Percentiles rank a stretch among this genome's conserved stretches.
phyloP scores from a whole-genome alignment of 2,888 invertebrate genomes.

The Siphlonurus alternatus region DNA sequence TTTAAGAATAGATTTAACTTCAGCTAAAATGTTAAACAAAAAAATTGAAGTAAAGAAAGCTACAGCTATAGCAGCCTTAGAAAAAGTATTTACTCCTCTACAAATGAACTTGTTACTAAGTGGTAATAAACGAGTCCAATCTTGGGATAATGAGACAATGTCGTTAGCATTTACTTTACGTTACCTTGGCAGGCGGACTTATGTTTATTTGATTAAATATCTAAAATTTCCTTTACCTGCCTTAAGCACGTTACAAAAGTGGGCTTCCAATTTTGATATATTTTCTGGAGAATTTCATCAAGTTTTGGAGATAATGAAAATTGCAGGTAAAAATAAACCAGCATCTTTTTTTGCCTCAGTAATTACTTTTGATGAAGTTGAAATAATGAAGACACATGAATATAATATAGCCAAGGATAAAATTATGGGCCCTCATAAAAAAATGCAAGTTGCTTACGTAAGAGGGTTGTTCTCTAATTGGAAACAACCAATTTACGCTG shows the following conservation, averaged over 20 bases:
- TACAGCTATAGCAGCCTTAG: background rate
- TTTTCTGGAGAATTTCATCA: background rate
- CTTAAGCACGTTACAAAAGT: background rate
- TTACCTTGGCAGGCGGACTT: background rate
- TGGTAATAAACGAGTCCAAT: background rate
- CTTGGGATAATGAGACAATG: background rate
- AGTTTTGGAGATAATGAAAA: slow-evolving; percentile 2
- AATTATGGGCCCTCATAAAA: slow-evolving; percentile 12
- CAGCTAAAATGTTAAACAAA: background rate
- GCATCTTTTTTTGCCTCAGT: background rate
- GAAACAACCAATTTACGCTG: slow-evolving; percentile 14
- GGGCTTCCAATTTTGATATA: background rate
- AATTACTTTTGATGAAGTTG: slow-evolving; percentile 11
- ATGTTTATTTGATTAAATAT: background rate
- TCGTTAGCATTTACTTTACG: slow-evolving; percentile 1
- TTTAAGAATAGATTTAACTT: background rate
- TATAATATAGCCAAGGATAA: slow-evolving; percentile 11
- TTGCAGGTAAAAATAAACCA: background rate
- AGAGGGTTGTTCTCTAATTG: slow-evolving; percentile 11
- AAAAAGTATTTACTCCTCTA: background rate
- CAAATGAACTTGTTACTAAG: background rate
- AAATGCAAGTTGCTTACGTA: slow-evolving; percentile 13
- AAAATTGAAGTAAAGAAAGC: background rate
- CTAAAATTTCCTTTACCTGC: slow-evolving; percentile 3
- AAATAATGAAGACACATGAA: background rate